These are phyloP conservation scores for Scleropages formosus DNA, from an alignment of 2,797 vertebrate genomes.

Conservation along the genomic window DNA sequence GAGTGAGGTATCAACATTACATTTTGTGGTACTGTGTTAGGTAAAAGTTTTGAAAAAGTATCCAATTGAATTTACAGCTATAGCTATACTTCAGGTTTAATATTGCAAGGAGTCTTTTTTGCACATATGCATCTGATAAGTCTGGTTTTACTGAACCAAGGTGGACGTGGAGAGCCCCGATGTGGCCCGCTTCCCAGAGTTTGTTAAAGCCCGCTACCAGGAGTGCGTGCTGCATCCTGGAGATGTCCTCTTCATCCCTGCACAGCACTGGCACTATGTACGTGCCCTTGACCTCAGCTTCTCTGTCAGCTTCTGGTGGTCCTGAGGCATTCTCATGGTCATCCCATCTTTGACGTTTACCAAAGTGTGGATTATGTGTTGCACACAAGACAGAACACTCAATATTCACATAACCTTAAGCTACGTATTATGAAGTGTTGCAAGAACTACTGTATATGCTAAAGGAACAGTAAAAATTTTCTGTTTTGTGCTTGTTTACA, in stretches of 20 bases:
- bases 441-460: too few relatives aligned
- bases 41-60: too few relatives aligned
- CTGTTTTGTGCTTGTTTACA: too few relatives aligned
- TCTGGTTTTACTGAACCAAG: slow-evolving; percentile 55
- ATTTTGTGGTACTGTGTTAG: too few relatives aligned
- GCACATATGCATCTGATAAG: not conserved
- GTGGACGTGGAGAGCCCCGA: slow-evolving; percentile 90
- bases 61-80: too few relatives aligned
- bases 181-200: slow-evolving; percentile 75
- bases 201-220: slow-evolving; percentile 71
- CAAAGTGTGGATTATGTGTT: too few relatives aligned
- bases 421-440: too few relatives aligned
- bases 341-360: too few relatives aligned
- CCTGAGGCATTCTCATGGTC: slow-evolving; percentile 71
- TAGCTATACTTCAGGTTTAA: not conserved
- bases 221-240: slow-evolving; percentile 85
- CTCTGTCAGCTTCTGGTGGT: slow-evolving; percentile 98
- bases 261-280: slow-evolving; percentile 88
- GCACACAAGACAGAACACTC: too few relatives aligned
- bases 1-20: too few relatives aligned
- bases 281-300: slow-evolving; percentile 88
- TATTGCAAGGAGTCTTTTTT: not conserved
- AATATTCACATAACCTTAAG: too few relatives aligned
- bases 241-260: slow-evolving; percentile 89
- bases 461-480: too few relatives aligned